Conservation (phyloP, 1,140 invertebrate genomes). For the Magallana ariakensis region DNA sequence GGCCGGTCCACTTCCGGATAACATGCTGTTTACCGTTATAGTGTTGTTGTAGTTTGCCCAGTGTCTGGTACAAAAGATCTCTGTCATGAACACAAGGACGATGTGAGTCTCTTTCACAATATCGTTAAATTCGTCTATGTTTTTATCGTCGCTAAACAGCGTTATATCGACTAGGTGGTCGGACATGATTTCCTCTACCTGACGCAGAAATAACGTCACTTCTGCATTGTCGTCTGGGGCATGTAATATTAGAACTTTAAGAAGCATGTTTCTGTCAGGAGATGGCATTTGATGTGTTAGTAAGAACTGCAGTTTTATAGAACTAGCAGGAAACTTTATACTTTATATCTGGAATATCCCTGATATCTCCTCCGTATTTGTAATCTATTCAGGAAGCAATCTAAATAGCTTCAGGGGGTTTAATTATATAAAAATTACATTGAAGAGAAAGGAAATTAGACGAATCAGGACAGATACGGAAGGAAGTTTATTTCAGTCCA, state of each 20-base stretch:
- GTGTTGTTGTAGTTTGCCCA: neutral
- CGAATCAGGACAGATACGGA: no score
- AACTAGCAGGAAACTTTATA: no score
- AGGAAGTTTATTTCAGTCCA: no score
- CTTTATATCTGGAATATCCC: no score
- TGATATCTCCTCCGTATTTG: no score
- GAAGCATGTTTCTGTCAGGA: neutral
- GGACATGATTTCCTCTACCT: constrained; percentile 14
- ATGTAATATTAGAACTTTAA: neutral
- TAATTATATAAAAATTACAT: no score
- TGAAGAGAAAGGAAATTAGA: no score
- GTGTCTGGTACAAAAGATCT: neutral
- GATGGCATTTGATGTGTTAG: no score
- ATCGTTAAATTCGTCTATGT: neutral
- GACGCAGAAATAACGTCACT: neutral
- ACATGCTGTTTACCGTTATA: neutral
- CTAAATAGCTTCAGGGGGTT: no score
- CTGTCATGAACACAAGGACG: constrained; percentile 11
- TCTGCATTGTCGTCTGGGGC: neutral
- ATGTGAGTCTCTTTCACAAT: neutral
- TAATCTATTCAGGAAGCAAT: no score
- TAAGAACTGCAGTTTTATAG: no score
- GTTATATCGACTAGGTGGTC: neutral
- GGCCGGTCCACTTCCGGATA: neutral
- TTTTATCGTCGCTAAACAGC: neutral